Evolutionary conservation across 1,140 invertebrate species (phyloP).

Genomic region (Orchestia grillus): DNA sequence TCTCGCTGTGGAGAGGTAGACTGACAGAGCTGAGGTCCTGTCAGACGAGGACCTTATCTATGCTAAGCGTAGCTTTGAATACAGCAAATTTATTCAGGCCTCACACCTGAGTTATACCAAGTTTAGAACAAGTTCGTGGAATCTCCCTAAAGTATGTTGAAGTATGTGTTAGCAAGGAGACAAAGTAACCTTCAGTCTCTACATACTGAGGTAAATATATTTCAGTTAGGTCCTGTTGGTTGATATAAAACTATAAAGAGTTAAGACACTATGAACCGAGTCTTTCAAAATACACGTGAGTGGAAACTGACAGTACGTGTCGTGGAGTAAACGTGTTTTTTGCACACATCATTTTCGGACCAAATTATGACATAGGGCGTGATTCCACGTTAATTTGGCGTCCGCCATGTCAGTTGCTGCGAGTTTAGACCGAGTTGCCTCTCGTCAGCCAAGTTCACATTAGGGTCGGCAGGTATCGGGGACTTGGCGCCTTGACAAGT

Average conservation of each 20-base stretch:
- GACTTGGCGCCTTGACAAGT: background rate
- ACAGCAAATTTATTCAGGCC: background rate
- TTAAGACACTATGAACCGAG: background rate
- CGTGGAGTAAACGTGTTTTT: too few species aligned
- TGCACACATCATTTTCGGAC: too few species aligned
- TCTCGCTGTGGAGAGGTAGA: too few species aligned
- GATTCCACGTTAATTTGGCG: too few species aligned
- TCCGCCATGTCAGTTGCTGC: too few species aligned
- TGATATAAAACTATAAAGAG: background rate
- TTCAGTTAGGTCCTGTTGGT: background rate
- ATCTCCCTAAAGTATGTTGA: background rate
- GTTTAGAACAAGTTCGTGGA: background rate
- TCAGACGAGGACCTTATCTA: background rate
- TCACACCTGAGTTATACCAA: background rate
- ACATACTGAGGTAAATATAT: background rate
- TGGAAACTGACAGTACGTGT: too few species aligned
- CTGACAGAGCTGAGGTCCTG: too few species aligned
- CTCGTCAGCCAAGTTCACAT: background rate
- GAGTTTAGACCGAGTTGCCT: too few species aligned
- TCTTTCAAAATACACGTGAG: too few species aligned
- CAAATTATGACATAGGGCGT: too few species aligned
- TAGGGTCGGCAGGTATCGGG: background rate
- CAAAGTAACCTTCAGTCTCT: background rate
- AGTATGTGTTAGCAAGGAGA: background rate
- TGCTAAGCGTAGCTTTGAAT: background rate